These are phyloP conservation scores for Lepidurus arcticus DNA, from an alignment of 1,140 invertebrate species.

Conservation along the genomic window DNA sequence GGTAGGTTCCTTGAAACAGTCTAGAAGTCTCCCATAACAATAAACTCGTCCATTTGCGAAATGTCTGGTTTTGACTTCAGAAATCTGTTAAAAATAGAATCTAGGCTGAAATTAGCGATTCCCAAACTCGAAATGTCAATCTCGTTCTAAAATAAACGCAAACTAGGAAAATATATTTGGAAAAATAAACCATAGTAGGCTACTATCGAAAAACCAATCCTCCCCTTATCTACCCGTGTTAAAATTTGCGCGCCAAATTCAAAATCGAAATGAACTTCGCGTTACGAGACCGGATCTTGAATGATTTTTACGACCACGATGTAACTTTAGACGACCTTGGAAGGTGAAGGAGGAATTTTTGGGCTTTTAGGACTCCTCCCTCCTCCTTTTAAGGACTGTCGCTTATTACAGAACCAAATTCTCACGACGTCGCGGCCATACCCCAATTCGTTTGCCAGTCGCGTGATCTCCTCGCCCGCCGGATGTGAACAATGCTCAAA, in stretches of 20 bases:
- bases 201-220: neutral
- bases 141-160: no score
- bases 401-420: conserved; percentile 99
- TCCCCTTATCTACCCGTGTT: neutral
- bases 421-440: conserved; percentile 96
- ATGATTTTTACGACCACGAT: neutral
- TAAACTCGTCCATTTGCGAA: no score
- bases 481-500: conserved; percentile 97
- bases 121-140: no score
- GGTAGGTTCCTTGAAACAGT: no score
- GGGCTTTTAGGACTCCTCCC: neutral
- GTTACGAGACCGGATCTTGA: neutral
- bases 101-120: no score
- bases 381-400: conserved; percentile 53
- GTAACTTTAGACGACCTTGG: conserved; percentile 2
- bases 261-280: neutral
- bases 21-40: no score
- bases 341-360: neutral
- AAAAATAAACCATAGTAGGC: neutral
- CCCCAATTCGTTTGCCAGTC: conserved; percentile 85
- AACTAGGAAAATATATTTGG: neutral
- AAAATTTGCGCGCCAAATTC: neutral
- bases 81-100: no score
- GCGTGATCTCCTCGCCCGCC: conserved; percentile 93
- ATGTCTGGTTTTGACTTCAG: no score